These are phyloP conservation scores for Campodea augens DNA, from an alignment of 1,140 invertebrate genomes.

Conservation along the genomic window DNA sequence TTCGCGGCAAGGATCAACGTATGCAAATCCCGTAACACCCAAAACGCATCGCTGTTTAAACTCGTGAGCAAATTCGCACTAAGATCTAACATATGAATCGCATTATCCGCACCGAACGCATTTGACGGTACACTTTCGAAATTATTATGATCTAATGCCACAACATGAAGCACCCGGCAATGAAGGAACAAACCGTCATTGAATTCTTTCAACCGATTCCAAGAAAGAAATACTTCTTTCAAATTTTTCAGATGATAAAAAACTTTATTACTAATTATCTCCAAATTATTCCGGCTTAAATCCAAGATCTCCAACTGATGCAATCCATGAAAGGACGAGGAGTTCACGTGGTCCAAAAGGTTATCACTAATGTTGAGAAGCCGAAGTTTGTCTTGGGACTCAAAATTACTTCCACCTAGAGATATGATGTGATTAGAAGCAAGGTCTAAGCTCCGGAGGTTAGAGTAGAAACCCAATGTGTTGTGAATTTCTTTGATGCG, in stretches of 20 bases:
- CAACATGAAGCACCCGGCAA: background rate
- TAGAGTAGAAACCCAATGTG: background rate
- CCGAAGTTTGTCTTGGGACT: background rate
- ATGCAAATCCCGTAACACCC: background rate
- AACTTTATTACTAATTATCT: background rate
- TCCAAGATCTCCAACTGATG: background rate
- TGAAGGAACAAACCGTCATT: background rate
- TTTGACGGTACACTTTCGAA: too few relatives aligned
- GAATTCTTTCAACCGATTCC: background rate
- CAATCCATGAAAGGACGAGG: background rate
- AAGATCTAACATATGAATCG: background rate
- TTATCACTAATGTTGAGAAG: background rate
- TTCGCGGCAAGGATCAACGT: background rate
- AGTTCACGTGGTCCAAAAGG: background rate
- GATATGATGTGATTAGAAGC: background rate
- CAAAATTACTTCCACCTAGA: background rate
- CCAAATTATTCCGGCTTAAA: background rate
- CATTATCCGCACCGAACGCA: too few relatives aligned
- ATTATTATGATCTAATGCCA: background rate
- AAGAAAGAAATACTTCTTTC: background rate
- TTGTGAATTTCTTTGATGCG: background rate
- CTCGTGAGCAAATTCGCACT: background rate
- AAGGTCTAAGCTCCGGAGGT: background rate
- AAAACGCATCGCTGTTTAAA: background rate
- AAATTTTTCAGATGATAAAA: background rate